These are phyloP conservation scores for Haemorhous mexicanus DNA, from an alignment of 2,113 vertebrate genomes.

Conservation along the genomic window DNA sequence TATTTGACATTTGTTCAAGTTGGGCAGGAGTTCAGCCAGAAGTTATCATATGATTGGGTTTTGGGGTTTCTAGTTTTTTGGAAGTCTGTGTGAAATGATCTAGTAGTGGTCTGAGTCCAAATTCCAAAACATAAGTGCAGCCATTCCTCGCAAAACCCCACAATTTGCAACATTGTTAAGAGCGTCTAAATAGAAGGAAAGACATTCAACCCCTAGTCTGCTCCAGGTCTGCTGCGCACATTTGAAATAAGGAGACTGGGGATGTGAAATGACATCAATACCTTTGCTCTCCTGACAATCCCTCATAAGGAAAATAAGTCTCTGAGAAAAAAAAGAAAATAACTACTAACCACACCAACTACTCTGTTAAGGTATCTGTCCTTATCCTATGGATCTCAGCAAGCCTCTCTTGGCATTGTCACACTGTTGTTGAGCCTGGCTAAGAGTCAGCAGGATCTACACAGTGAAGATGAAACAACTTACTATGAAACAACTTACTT, in stretches of 20 bases:
- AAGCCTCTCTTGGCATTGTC: background rate
- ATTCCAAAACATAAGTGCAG: background rate
- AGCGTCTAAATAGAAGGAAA: background rate
- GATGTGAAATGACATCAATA: background rate
- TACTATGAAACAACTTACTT: background rate
- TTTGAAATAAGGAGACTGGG: background rate
- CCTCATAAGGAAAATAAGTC: background rate
- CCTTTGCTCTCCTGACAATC: background rate
- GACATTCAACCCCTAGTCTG: background rate
- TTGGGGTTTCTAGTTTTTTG: slow-evolving; percentile 46
- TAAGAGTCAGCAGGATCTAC: background rate
- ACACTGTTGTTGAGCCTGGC: background rate
- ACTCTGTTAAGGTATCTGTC: background rate
- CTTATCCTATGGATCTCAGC: background rate
- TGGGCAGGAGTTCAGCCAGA: slow-evolving; percentile 58
- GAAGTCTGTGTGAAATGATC: background rate
- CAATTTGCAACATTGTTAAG: background rate
- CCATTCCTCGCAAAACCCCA: background rate
- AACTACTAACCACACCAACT: background rate
- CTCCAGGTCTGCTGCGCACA: background rate
- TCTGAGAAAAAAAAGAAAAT: background rate
- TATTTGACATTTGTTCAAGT: slow-evolving; percentile 38
- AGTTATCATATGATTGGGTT: slow-evolving; percentile 66
- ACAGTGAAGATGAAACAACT: background rate
- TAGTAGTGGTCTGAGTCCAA: background rate